Percentiles rank a stretch among this genome's conserved stretches.
Evolutionary conservation across 1,140 invertebrate species (phyloP).

Genomic region (Anastrepha ludens): DNA sequence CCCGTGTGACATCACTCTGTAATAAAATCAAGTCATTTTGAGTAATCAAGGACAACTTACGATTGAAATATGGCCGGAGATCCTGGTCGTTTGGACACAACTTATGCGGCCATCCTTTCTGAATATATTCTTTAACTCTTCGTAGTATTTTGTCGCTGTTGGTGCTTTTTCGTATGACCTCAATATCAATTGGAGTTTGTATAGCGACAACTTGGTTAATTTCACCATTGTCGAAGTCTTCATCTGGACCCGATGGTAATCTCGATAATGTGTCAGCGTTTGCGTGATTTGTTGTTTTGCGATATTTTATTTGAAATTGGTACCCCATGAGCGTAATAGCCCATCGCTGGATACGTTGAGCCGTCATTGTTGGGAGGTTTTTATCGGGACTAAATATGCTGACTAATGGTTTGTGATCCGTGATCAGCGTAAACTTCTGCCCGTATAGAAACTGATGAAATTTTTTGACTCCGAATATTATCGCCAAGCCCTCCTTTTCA

Average conservation of each 20-base stretch:
- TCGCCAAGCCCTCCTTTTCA: slow-evolving; percentile 73
- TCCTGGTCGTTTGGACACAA: neutral
- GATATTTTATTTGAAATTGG: neutral
- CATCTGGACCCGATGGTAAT: neutral
- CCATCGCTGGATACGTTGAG: slow-evolving; percentile 61
- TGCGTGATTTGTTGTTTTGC: neutral
- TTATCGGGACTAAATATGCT: slow-evolving; percentile 70
- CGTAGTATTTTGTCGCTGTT: too few species aligned
- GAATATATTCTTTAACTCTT: too few species aligned
- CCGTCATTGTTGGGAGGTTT: slow-evolving; percentile 62
- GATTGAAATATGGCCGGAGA: neutral
- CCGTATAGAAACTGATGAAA: slow-evolving; percentile 72
- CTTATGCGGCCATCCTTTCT: too few species aligned
- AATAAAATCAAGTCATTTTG: neutral
- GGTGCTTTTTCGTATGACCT: too few species aligned
- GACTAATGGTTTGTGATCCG: slow-evolving; percentile 75
- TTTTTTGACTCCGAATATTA: slow-evolving; percentile 68
- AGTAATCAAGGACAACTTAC: neutral
- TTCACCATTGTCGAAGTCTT: neutral
- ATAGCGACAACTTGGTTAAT: too few species aligned
- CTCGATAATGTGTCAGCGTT: neutral
- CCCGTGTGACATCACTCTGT: too few species aligned
- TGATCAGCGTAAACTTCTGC: slow-evolving; percentile 66
- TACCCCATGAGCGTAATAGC: too few species aligned
- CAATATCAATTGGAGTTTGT: neutral